A percentile compares a stretch with the other conserved stretches of the same genome.
phyloP scores from a whole-genome alignment of 2,113 vertebrate species.

The Zosterops japonicus region DNA sequence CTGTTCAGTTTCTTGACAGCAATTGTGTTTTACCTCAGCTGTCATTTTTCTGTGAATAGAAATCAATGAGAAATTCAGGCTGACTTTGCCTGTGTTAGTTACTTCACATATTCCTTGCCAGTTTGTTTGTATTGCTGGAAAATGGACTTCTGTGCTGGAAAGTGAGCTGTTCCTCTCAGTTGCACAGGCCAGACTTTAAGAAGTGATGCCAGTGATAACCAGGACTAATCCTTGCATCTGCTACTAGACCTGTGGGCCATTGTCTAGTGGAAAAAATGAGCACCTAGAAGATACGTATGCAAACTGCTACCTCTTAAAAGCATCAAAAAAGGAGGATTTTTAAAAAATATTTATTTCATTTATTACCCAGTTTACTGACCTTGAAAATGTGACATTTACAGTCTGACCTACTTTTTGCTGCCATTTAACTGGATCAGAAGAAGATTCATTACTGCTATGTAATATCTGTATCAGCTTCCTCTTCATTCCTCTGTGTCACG shows the following conservation, averaged over 20 bases:
- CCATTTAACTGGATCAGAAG: slow-evolving; percentile 2
- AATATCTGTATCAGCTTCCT: not conserved
- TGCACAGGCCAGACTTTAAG: not conserved
- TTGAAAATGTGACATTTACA: not conserved
- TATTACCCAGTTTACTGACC: not conserved
- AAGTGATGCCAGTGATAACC: not conserved
- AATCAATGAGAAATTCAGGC: not conserved
- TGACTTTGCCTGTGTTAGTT: not conserved
- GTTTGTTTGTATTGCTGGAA: not conserved
- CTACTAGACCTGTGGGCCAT: not conserved
- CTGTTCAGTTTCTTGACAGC: not conserved
- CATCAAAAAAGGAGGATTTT: not conserved
- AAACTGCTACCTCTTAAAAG: not conserved
- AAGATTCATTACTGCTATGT: not conserved
- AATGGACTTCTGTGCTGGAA: not conserved
- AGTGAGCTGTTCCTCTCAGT: not conserved
- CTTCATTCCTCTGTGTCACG: not conserved
- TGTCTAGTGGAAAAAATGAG: not conserved
- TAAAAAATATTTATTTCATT: not conserved
- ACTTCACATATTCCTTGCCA: not conserved
- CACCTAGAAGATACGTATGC: not conserved
- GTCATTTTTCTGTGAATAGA: not conserved
- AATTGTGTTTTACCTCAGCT: slow-evolving; percentile 3
- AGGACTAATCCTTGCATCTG: not conserved
- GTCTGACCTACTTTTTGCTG: slow-evolving; percentile 13